Evolutionary conservation across 2,797 vertebrate genomes (phyloP).

Genomic region (Pteropus rufus): DNA sequence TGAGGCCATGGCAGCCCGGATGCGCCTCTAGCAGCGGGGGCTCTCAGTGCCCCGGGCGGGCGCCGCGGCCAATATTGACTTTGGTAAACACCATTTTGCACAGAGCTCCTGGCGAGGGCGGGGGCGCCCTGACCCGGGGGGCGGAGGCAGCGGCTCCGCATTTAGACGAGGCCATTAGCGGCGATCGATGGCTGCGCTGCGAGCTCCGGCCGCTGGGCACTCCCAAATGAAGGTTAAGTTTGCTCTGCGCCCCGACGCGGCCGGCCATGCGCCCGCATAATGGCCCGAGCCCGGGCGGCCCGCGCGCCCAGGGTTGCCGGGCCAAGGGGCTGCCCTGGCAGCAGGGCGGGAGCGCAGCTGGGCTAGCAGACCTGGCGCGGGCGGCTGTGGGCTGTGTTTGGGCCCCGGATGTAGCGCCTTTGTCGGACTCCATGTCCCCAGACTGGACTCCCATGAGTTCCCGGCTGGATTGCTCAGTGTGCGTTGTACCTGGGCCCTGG

Average conservation of each 20-base stretch:
- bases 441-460: not conserved
- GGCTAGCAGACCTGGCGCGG: not conserved
- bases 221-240: slow-evolving; percentile 99
- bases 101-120: slow-evolving; percentile 87
- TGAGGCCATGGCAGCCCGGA: not conserved
- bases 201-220: slow-evolving; percentile 64
- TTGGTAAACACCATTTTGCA: slow-evolving; percentile 99
- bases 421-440: not conserved
- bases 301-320: slow-evolving; percentile 31
- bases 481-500: not conserved
- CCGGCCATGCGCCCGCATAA: slow-evolving; percentile 99
- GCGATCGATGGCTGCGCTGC: slow-evolving; percentile 92
- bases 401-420: rapidly evolving
- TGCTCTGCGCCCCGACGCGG: slow-evolving; percentile 98
- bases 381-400: not conserved
- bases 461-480: not conserved
- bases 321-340: not conserved
- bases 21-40: not conserved
- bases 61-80: slow-evolving; percentile 98
- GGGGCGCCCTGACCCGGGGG: slow-evolving; percentile 89
- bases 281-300: slow-evolving; percentile 48
- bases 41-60: slow-evolving; percentile 41
- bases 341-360: not conserved
- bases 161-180: slow-evolving; percentile 99
- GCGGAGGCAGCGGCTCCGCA: slow-evolving; percentile 90